Conservation (phyloP, 2,113 vertebrate genomes). For the Calcarius ornatus region DNA sequence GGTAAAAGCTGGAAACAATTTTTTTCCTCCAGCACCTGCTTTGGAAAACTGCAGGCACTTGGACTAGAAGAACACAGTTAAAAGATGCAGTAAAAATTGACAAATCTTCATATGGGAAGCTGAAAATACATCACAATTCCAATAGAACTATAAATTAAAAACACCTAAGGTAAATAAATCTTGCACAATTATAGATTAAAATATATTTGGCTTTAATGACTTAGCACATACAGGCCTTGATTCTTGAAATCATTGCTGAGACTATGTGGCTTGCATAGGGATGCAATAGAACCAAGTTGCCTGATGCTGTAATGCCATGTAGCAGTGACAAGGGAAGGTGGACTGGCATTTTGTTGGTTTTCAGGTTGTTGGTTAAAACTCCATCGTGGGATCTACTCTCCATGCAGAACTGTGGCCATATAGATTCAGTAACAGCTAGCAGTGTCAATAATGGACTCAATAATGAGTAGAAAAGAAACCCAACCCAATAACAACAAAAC, state of each 20-base stretch:
- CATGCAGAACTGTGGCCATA: background rate
- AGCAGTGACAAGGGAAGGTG: fast-evolving
- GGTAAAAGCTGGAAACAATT: background rate
- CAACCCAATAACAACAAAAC: conserved; percentile 2
- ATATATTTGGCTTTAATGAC: conserved; percentile 77
- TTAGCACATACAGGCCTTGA: conserved; percentile 58
- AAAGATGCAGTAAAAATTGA: conserved; percentile 81
- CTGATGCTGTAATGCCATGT: background rate
- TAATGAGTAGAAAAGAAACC: background rate
- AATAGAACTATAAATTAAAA: conserved; percentile 78
- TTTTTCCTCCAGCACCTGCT: background rate
- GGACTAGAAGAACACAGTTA: conserved; percentile 75
- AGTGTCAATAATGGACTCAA: conserved; percentile 1
- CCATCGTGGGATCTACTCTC: background rate
- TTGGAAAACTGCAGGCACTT: conserved; percentile 69
- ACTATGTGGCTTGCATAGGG: background rate
- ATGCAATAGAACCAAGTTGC: conserved; percentile 29
- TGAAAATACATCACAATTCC: conserved; percentile 78
- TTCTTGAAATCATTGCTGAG: conserved; percentile 57
- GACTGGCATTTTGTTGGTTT: background rate
- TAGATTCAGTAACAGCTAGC: background rate
- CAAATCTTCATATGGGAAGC: conserved; percentile 55
- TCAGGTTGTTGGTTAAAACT: background rate
- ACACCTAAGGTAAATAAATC: conserved; percentile 79
- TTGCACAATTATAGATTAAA: conserved; percentile 81